Conservation (phyloP, 2,888 invertebrate genomes). For the Yponomeuta evonymella region DNA sequence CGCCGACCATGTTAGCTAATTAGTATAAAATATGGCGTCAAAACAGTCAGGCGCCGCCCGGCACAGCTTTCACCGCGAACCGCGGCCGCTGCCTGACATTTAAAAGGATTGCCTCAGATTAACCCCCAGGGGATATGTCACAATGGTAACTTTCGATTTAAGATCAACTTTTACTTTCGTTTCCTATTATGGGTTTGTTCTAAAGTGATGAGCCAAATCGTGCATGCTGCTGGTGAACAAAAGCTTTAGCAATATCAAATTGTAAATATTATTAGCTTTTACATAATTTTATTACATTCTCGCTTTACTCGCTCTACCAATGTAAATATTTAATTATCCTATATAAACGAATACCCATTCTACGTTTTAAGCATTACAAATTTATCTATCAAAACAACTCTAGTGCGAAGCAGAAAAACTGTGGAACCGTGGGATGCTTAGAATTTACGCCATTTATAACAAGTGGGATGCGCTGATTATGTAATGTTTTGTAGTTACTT, state of each 20-base stretch:
- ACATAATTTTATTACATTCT: no score
- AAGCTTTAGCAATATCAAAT: background rate
- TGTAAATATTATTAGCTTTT: no score
- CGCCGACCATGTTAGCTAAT: background rate
- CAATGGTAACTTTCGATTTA: background rate
- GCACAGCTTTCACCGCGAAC: background rate
- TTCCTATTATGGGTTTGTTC: background rate
- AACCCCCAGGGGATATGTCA: background rate
- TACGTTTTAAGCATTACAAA: no score
- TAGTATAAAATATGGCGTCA: background rate
- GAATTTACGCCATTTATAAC: no score
- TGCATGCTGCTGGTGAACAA: background rate
- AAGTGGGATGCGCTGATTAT: no score
- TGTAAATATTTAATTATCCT: no score
- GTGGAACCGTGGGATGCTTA: no score
- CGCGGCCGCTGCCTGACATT: background rate
- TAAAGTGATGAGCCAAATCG: background rate
- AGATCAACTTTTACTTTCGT: background rate
- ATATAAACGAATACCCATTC: no score
- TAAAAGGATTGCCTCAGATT: background rate
- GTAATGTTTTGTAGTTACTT: conserved; percentile 60
- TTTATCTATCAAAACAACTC: no score
- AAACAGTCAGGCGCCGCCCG: background rate
- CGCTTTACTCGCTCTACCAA: no score
- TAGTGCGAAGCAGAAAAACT: no score